A percentile compares a stretch with the other conserved stretches of the same genome.
phyloP scores from a whole-genome alignment of 1,140 invertebrate species.

The Neelides sp. region DNA sequence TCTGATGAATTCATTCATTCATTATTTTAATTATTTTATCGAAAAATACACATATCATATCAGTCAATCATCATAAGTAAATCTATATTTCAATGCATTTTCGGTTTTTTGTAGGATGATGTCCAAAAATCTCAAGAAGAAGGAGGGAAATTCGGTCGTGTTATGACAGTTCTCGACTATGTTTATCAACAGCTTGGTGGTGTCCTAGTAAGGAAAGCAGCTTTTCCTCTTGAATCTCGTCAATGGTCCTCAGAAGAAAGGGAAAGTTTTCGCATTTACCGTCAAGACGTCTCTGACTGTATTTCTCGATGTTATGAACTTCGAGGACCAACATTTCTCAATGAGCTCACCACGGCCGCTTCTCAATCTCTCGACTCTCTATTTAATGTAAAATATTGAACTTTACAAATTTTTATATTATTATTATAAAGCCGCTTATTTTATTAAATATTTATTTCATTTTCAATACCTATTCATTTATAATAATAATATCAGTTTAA shows the following conservation, averaged over 20 bases:
- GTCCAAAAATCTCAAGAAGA: constrained; percentile 24
- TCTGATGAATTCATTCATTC: not conserved
- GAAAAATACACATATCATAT: not conserved
- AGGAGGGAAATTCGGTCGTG: constrained; percentile 20
- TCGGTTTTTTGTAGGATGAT: constrained; percentile 25
- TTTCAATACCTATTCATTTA: too few species aligned
- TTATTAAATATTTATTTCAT: too few species aligned
- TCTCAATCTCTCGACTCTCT: too few species aligned
- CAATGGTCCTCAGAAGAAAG: constrained; percentile 27
- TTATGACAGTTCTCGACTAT: constrained; percentile 29
- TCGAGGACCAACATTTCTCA: constrained; percentile 25
- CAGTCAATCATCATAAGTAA: not conserved
- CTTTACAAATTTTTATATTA: too few species aligned
- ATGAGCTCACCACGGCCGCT: too few species aligned
- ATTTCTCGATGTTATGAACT: constrained; percentile 29
- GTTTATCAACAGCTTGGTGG: constrained; percentile 25
- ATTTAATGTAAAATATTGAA: too few species aligned
- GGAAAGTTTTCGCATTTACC: constrained; percentile 28
- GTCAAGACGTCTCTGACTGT: constrained; percentile 29
- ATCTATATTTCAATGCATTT: constrained; percentile 1
- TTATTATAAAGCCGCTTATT: too few species aligned
- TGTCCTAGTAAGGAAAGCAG: constrained; percentile 25
- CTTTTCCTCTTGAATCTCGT: constrained; percentile 15
- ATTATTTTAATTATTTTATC: not conserved
- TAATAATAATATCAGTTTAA: too few species aligned